Evolutionary conservation across 2,113 vertebrate species (phyloP).

Genomic region (Neotoma lepida): DNA sequence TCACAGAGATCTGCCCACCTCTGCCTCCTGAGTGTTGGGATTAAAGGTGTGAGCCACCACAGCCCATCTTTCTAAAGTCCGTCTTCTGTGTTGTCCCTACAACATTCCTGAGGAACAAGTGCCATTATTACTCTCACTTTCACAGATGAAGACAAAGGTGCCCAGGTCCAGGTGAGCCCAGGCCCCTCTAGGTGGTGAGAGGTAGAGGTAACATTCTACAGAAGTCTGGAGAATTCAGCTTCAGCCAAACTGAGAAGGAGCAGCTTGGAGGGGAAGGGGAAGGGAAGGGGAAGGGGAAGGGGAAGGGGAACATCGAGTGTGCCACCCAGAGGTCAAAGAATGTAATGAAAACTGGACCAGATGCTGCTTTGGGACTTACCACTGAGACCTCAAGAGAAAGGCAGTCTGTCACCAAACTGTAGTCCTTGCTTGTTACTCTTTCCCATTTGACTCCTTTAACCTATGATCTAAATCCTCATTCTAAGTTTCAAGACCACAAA

Average conservation of each 20-base stretch:
- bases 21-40: too few relatives aligned
- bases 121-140: not conserved
- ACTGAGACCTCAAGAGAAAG: not conserved
- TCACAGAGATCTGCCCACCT: too few relatives aligned
- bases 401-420: not conserved
- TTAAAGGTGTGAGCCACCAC: too few relatives aligned
- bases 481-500: not conserved
- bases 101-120: not conserved
- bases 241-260: not conserved
- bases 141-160: not conserved
- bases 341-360: not conserved
- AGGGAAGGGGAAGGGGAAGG: accelerated
- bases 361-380: not conserved
- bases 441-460: not conserved
- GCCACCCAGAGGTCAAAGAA: not conserved
- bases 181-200: too few relatives aligned
- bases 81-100: not conserved
- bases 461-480: not conserved
- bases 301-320: accelerated
- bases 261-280: too few relatives aligned
- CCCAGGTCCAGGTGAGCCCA: not conserved
- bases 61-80: not conserved
- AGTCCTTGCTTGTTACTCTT: not conserved
- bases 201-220: not conserved
- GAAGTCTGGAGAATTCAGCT: not conserved